Base-by-base conservation (phyloP, 1,140 invertebrate species). In the Armadillidium nasatum region DNA sequence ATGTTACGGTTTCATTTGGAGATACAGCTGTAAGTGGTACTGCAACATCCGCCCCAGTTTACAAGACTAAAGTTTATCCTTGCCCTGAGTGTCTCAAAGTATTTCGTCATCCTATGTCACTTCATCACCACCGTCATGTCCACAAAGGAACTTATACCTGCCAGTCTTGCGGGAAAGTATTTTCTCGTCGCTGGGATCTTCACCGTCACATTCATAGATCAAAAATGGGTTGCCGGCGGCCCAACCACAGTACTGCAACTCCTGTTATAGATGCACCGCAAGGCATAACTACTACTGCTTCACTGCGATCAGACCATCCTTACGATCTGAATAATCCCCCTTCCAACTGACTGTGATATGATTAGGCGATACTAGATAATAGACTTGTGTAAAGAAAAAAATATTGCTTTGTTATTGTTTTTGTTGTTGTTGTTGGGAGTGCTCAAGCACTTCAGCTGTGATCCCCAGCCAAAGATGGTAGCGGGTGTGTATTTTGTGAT, bases 131-230 rank as follows among this genome's bases (percentile, higher is more conserved):
- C 76, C 80, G 81, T 70, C 81, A 82, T 68, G 79, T 82, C 22
- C 82, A 82, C 76, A 79, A 81, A 54, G 82, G 82, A 23, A 82
- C 81, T 44, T 81, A 82, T 74, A 82, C 82, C 10, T 82, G 82
- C 73, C 82, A 82, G 60, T 80, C 80, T n/a, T 82, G 82, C 72
- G 81, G 81, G 45, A 82, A 82, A 72, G 81, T 82, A 11, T 82
- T 82, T 60, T 81, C 80, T 54, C 76, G 82, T 46, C 80, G 81
- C 33, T 82, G 81, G 79, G 81, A 82, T 44, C 78, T 82, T 74
- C 82, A 82, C 75, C 78, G 81, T 43, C 82, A 82, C 70, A 77
- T 82, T 60, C 81, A 78, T 78, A 74, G 78, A 33, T 78, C 75
- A 76, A 81, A 79, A 74, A 75, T 79, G 72, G 76, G 77, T 50